A percentile compares a stretch with the other conserved stretches of the same genome.
Evolutionary conservation across 2,888 invertebrate genomes (phyloP).

Genomic region (Ophion costatus): DNA sequence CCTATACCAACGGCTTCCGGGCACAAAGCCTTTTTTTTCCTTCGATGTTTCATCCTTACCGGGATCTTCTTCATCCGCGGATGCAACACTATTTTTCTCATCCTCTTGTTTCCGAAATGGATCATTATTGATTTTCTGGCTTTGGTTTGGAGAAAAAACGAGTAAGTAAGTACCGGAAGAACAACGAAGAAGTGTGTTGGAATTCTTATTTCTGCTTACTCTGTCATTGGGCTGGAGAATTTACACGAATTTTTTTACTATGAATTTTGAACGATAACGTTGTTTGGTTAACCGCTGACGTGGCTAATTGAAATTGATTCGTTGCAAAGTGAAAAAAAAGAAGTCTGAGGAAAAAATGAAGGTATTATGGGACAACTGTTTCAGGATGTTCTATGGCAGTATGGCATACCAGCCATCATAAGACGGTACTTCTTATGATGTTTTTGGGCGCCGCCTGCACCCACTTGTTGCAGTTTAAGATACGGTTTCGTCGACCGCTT

Average conservation of each 20-base stretch:
- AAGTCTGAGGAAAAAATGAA: neutral
- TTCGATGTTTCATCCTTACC: conserved; percentile 8
- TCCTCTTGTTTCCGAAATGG: neutral
- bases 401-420: too few relatives aligned
- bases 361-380: neutral
- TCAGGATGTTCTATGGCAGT: neutral
- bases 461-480: too few relatives aligned
- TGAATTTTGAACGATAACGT: conserved; percentile 33
- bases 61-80: neutral
- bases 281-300: neutral
- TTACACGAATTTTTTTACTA: neutral
- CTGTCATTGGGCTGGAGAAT: conserved; percentile 15
- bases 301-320: neutral
- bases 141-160: conserved; percentile 3
- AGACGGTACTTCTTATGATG: too few relatives aligned
- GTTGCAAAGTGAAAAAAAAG: neutral
- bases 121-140: neutral
- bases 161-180: neutral
- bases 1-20: conserved; percentile 70
- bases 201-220: conserved; percentile 23
- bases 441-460: too few relatives aligned
- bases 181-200: neutral
- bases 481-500: too few relatives aligned
- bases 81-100: neutral
- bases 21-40: neutral